Evolutionary conservation across 2,888 invertebrate species (phyloP).

Genomic region (Scelioninae gen. 1): DNA sequence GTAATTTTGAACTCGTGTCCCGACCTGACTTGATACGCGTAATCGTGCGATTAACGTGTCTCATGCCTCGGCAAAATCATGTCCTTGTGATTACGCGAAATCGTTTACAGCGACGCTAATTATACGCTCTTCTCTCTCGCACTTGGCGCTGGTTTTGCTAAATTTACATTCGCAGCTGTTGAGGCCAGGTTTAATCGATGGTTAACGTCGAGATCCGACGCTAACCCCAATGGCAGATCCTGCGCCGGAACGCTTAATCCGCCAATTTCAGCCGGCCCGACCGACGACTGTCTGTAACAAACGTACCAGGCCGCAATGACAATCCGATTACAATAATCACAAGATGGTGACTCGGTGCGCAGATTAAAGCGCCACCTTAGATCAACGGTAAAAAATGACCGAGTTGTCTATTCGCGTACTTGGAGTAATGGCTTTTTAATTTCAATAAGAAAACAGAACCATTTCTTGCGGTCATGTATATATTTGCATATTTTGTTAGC

Average conservation of each 20-base stretch:
- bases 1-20: not conserved
- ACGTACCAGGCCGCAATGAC: constrained; percentile 50
- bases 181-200: constrained; percentile 63
- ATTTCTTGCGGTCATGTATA: not conserved
- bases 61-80: constrained; percentile 29
- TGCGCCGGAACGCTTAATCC: constrained; percentile 59
- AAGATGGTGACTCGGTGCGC: constrained; percentile 44
- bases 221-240: constrained; percentile 58
- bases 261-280: constrained; percentile 52
- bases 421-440: constrained; percentile 30
- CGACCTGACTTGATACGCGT: constrained; percentile 3
- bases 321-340: constrained; percentile 65
- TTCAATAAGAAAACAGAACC: not conserved
- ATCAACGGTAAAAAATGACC: constrained; percentile 20
- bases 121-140: constrained; percentile 32
- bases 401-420: not conserved
- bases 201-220: constrained; percentile 56
- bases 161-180: constrained; percentile 64
- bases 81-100: constrained; percentile 60
- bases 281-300: constrained; percentile 57
- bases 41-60: constrained; percentile 34
- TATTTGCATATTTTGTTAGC: constrained; percentile 10
- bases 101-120: constrained; percentile 58
- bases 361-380: constrained; percentile 47
- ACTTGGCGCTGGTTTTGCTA: constrained; percentile 45